These are phyloP conservation scores for Planococcus citri DNA, from an alignment of 1,140 invertebrate genomes.

Conservation along the genomic window DNA sequence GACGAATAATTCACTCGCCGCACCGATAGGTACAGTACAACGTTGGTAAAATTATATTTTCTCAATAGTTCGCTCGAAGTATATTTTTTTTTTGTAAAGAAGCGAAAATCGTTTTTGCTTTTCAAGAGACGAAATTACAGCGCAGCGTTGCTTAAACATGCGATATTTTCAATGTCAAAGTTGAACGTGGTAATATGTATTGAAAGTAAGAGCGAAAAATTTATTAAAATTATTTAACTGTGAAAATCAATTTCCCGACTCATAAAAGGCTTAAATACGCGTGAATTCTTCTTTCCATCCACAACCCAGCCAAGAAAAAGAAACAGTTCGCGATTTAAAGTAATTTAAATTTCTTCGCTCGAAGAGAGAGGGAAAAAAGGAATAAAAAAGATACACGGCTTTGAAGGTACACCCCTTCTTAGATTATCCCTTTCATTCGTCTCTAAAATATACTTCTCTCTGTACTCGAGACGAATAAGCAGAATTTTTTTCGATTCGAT, in stretches of 20 bases:
- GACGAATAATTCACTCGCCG: too few species aligned
- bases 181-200: neutral
- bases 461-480: too few species aligned
- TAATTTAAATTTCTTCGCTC: too few species aligned
- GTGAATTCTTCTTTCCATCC: neutral
- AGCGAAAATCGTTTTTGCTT: neutral
- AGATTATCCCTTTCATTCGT: too few species aligned
- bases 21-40: neutral
- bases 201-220: neutral
- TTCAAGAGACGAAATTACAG: neutral
- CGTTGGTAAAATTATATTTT: neutral
- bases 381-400: too few species aligned
- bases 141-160: neutral
- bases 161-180: neutral
- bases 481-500: too few species aligned
- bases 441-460: too few species aligned
- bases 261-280: slow-evolving; percentile 3
- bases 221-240: slow-evolving; percentile 1
- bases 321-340: too few species aligned
- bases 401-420: too few species aligned
- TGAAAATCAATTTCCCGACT: neutral
- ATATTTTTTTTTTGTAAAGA: neutral
- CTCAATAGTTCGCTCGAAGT: too few species aligned
- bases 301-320: too few species aligned
- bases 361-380: too few species aligned